Conservation (phyloP, 92 coral and sea anemone genomes). For the Phenganax subtilis region DNA sequence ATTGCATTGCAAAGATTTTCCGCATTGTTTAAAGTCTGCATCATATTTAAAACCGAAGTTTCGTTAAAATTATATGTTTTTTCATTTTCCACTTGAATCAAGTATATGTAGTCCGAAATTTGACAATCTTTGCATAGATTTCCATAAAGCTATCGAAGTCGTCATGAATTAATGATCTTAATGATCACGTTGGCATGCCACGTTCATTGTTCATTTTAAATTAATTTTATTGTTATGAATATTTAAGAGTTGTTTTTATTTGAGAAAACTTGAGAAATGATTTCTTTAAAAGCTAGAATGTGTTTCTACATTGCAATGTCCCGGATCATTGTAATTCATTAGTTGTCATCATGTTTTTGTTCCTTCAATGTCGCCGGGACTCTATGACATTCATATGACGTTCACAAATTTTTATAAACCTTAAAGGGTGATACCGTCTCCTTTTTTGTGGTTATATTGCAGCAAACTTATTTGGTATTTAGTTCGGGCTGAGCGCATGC, state of each 20-base stretch:
- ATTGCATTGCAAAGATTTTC: background rate
- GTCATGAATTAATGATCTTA: background rate
- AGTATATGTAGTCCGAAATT: background rate
- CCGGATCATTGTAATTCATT: no score
- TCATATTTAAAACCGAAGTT: background rate
- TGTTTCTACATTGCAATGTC: no score
- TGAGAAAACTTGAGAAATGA: background rate
- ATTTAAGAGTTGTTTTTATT: background rate
- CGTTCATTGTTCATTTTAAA: slow-evolving; percentile 14
- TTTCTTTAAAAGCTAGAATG: background rate
- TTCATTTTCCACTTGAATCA: background rate
- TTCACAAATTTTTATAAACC: no score
- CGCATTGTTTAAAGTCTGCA: background rate
- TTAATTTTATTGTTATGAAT: background rate
- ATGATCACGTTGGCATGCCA: background rate
- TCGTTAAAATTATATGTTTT: background rate
- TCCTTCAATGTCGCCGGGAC: no score
- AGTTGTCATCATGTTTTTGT: no score
- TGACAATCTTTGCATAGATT: background rate
- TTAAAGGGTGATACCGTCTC: no score
- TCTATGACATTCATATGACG: no score
- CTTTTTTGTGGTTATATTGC: no score
- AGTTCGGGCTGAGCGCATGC: no score
- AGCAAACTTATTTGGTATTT: no score
- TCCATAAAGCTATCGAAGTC: background rate